Percentiles rank a stretch among this genome's conserved stretches.
phyloP scores from a whole-genome alignment of 2,888 invertebrate species.

The Podotricha telesiphe region DNA sequence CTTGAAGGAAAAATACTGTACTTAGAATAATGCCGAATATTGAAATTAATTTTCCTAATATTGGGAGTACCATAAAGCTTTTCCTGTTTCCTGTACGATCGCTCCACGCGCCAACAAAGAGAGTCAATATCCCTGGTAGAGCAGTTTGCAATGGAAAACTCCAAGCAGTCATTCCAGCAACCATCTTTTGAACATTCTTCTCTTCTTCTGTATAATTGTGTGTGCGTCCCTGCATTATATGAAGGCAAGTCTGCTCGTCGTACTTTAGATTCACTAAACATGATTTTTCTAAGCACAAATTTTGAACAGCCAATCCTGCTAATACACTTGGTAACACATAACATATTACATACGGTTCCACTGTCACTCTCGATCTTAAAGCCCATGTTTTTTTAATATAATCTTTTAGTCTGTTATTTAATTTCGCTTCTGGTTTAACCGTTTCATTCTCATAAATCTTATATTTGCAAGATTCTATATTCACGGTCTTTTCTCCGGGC shows the following conservation, averaged over 20 bases:
- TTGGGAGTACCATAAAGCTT: constrained; percentile 84
- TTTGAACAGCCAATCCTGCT: constrained; percentile 85
- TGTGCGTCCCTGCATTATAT: constrained; percentile 75
- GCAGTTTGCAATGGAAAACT: constrained; percentile 84
- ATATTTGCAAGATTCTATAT: constrained; percentile 72
- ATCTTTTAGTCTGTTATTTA: constrained; percentile 68
- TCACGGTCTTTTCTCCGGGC: constrained; percentile 73
- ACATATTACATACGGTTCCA: constrained; percentile 87
- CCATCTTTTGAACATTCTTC: constrained; percentile 76
- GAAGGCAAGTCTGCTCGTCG: constrained; percentile 80
- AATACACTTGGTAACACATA: constrained; percentile 86
- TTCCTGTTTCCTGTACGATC: constrained; percentile 85
- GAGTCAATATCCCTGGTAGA: constrained; percentile 81
- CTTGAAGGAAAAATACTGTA: constrained; percentile 82
- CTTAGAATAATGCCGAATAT: constrained; percentile 82
- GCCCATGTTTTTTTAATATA: constrained; percentile 72
- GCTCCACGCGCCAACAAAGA: constrained; percentile 86
- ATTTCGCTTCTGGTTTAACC: constrained; percentile 63
- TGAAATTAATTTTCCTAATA: constrained; percentile 83
- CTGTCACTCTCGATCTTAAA: constrained; percentile 80
- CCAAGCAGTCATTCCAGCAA: constrained; percentile 84
- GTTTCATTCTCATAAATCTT: constrained; percentile 61
- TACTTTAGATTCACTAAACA: constrained; percentile 82
- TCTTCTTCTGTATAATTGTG: constrained; percentile 71
- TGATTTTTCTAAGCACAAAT: constrained; percentile 83